phyloP scores from a whole-genome alignment of 2,888 invertebrate species.

The Heteromurus nitidus region DNA sequence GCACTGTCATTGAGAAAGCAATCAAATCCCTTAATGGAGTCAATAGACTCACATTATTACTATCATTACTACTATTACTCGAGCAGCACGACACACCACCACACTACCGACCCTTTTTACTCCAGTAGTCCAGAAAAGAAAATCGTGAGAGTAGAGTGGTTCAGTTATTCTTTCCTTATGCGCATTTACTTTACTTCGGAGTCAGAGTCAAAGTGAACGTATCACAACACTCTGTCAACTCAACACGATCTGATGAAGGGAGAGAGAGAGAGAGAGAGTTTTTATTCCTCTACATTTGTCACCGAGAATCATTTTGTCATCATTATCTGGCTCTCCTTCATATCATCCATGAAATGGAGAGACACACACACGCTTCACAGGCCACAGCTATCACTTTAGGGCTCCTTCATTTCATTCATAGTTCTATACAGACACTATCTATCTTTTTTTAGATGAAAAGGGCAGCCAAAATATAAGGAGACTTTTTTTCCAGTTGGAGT shows the following conservation, averaged over 20 bases:
- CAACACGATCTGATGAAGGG: no score
- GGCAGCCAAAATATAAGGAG: slow-evolving; percentile 20
- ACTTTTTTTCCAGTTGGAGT: slow-evolving; percentile 16
- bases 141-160: no score
- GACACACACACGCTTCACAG: not conserved
- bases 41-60: slow-evolving; percentile 47
- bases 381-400: no score
- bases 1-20: slow-evolving; percentile 51
- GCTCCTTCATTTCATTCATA: slow-evolving; percentile 12
- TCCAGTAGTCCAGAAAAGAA: no score
- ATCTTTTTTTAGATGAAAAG: no score
- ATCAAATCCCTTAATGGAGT: slow-evolving; percentile 59
- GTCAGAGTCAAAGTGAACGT: no score
- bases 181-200: no score
- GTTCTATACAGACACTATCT: not conserved
- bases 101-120: no score
- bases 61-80: not conserved
- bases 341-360: slow-evolving; percentile 31
- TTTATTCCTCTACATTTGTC: slow-evolving; percentile 46
- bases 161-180: no score
- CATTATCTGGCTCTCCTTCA: slow-evolving; percentile 46
- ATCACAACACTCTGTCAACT: no score
- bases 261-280: slow-evolving; percentile 8
- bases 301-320: slow-evolving; percentile 52
- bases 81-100: not conserved